Conservation (phyloP, 2,888 invertebrate genomes). For the Amphipyra berbera region DNA sequence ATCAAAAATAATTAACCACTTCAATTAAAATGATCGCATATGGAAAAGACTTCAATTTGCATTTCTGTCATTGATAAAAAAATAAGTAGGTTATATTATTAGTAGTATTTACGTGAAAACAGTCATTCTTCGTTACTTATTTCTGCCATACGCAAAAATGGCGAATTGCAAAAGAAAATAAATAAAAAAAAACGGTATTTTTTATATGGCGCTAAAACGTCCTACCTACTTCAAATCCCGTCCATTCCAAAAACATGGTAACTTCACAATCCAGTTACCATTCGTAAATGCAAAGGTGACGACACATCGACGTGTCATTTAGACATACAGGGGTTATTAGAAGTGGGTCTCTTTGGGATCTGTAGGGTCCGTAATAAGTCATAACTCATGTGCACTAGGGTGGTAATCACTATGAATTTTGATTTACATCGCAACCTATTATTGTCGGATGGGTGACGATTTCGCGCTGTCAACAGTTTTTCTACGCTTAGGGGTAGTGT, state of each 20-base stretch:
- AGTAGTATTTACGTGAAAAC: too few relatives aligned
- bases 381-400: slow-evolving; percentile 85
- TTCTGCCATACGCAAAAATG: too few relatives aligned
- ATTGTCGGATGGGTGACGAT: slow-evolving; percentile 75
- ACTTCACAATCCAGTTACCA: slow-evolving; percentile 69
- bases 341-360: slow-evolving; percentile 71
- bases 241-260: slow-evolving; percentile 27
- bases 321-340: slow-evolving; percentile 80
- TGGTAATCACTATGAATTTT: slow-evolving; percentile 75
- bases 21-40: too few relatives aligned
- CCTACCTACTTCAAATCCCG: not conserved
- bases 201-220: too few relatives aligned
- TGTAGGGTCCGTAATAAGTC: slow-evolving; percentile 76
- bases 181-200: too few relatives aligned
- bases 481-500: slow-evolving; percentile 56
- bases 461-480: slow-evolving; percentile 65
- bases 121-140: too few relatives aligned
- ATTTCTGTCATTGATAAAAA: too few relatives aligned
- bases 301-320: slow-evolving; percentile 86
- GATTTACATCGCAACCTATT: slow-evolving; percentile 81
- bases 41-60: too few relatives aligned
- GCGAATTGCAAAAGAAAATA: too few relatives aligned
- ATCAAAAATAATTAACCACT: too few relatives aligned
- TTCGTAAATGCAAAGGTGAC: slow-evolving; percentile 85
- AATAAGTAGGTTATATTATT: too few relatives aligned